phyloP scores from a whole-genome alignment of 2,113 vertebrate genomes.

The Oplegnathus fasciatus region DNA sequence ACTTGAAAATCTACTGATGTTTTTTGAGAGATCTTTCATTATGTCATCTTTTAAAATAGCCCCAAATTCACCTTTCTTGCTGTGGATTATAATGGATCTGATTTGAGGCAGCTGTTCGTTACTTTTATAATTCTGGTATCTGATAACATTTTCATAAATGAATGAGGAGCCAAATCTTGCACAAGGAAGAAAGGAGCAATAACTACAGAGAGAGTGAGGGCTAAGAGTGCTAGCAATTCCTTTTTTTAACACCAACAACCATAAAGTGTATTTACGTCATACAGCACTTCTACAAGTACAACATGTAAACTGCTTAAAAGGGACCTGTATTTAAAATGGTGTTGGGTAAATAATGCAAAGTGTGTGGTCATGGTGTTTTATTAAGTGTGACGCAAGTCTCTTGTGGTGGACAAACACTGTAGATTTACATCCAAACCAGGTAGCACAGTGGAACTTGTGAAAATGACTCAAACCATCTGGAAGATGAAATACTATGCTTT shows the following conservation, averaged over 20 bases:
- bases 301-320: not conserved
- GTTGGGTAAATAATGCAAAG: constrained; percentile 26
- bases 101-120: not conserved
- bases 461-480: constrained; percentile 4
- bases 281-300: not conserved
- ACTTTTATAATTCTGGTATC: not conserved
- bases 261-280: constrained; percentile 23
- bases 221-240: not conserved
- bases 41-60: not conserved
- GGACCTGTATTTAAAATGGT: not conserved
- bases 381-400: constrained; percentile 17
- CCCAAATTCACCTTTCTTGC: not conserved
- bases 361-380: not conserved
- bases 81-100: not conserved
- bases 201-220: not conserved
- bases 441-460: not conserved
- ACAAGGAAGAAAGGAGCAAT: not conserved
- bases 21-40: not conserved
- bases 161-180: not conserved
- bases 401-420: constrained; percentile 30
- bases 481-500: not conserved
- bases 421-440: not conserved
- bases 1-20: not conserved
- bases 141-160: not conserved
- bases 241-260: not conserved